Conservation (phyloP, 2,113 vertebrate genomes). For the Pipa parva region DNA sequence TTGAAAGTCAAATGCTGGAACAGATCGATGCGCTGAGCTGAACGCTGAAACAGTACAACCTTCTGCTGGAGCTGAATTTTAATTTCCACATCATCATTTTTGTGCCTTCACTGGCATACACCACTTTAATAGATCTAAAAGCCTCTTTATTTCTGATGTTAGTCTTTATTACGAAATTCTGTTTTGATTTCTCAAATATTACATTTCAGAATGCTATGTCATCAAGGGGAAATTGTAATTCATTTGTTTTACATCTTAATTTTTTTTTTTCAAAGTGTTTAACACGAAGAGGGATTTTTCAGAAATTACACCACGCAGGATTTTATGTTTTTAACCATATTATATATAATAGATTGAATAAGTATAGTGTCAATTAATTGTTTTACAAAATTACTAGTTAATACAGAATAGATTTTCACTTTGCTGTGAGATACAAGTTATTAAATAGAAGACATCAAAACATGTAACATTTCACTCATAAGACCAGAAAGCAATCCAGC, state of each 20-base stretch:
- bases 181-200: constrained; percentile 49
- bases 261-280: neutral
- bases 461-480: neutral
- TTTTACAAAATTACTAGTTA: too few relatives aligned
- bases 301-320: neutral
- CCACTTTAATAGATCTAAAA: constrained; percentile 66
- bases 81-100: constrained; percentile 86
- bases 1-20: constrained; percentile 99
- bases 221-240: constrained; percentile 1
- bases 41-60: constrained; percentile 84
- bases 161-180: constrained; percentile 55
- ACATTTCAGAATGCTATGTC: neutral
- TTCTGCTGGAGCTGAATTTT: constrained; percentile 90
- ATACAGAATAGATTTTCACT: too few relatives aligned
- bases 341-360: too few relatives aligned
- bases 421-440: too few relatives aligned
- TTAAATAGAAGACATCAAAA: neutral
- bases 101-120: constrained; percentile 73
- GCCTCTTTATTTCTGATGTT: constrained; percentile 55
- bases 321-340: too few relatives aligned
- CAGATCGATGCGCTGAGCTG: constrained; percentile 94
- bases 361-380: too few relatives aligned
- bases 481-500: neutral
- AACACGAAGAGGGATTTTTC: neutral
- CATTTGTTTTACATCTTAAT: neutral